Percentiles rank a stretch among this genome's conserved stretches.
phyloP scores from a whole-genome alignment of 2,113 vertebrate species.

The Callocephalon fimbriatum region DNA sequence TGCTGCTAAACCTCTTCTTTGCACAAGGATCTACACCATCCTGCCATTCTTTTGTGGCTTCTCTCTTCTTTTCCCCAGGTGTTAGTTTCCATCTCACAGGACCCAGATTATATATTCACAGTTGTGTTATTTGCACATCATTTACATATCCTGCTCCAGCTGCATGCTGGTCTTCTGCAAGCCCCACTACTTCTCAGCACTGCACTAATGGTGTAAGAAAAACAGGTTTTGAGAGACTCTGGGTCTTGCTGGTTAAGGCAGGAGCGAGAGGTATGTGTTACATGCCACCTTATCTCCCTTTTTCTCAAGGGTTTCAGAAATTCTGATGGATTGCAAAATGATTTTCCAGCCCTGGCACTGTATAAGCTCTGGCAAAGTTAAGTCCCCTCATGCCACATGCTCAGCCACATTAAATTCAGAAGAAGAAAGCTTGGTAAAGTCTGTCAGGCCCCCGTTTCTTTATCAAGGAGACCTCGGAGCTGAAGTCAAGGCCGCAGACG shows the following conservation, averaged over 20 bases:
- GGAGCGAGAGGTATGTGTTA: not conserved
- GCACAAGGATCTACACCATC: too few relatives aligned
- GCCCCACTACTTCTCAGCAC: not conserved
- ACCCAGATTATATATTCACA: not conserved
- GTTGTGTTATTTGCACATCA: not conserved
- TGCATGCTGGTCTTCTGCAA: not conserved
- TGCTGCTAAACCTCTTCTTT: too few relatives aligned
- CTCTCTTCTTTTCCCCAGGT: too few relatives aligned
- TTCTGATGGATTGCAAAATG: not conserved
- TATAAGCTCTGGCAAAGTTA: not conserved
- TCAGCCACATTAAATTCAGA: rapidly evolving
- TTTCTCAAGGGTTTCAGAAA: not conserved
- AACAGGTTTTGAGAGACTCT: slow-evolving; percentile 42
- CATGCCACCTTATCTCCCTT: not conserved
- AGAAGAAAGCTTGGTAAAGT: not conserved
- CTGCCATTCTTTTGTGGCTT: too few relatives aligned
- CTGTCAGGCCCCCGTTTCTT: not conserved
- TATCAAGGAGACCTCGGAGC: rapidly evolving
- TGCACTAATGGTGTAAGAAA: not conserved
- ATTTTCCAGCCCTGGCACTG: not conserved
- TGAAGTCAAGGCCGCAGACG: rapidly evolving
- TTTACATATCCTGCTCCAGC: not conserved
- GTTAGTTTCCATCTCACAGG: not conserved
- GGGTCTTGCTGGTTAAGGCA: not conserved
- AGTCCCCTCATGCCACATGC: rapidly evolving